phyloP scores from a whole-genome alignment of 2,888 invertebrate genomes.

The Zygogramma bicolorata region DNA sequence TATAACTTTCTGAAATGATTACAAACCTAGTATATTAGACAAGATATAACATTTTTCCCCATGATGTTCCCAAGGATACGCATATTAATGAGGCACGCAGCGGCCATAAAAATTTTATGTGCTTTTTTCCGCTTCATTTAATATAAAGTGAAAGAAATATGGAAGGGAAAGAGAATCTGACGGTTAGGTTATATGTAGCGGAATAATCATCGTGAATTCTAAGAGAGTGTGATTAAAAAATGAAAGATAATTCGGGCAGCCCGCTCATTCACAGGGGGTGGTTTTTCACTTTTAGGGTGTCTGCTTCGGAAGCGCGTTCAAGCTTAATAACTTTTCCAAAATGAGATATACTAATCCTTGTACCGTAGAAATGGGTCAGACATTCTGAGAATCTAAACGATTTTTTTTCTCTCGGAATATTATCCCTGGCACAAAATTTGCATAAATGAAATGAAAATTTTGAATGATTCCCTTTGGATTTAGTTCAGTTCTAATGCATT shows the following conservation, averaged over 20 bases:
- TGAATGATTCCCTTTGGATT: no score
- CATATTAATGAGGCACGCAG: not conserved
- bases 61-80: not conserved
- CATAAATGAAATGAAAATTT: no score
- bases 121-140: conserved; percentile 9
- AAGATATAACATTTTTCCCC: conserved; percentile 5
- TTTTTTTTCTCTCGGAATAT: no score
- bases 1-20: conserved; percentile 3
- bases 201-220: not conserved
- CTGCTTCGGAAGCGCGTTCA: not conserved
- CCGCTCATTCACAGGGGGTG: not conserved
- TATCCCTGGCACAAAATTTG: no score
- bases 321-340: not conserved
- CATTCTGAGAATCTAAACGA: no score
- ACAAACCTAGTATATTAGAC: conserved; percentile 5
- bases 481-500: no score
- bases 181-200: not conserved
- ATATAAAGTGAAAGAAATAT: conserved; percentile 6
- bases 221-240: not conserved
- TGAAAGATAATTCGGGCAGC: not conserved
- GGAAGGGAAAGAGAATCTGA: not conserved
- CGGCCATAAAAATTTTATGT: conserved; percentile 12
- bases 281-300: not conserved
- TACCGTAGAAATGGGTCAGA: no score
- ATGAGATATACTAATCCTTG: not conserved